Conservation (phyloP, 2,797 vertebrate species). For the Aphelocoma californica region DNA sequence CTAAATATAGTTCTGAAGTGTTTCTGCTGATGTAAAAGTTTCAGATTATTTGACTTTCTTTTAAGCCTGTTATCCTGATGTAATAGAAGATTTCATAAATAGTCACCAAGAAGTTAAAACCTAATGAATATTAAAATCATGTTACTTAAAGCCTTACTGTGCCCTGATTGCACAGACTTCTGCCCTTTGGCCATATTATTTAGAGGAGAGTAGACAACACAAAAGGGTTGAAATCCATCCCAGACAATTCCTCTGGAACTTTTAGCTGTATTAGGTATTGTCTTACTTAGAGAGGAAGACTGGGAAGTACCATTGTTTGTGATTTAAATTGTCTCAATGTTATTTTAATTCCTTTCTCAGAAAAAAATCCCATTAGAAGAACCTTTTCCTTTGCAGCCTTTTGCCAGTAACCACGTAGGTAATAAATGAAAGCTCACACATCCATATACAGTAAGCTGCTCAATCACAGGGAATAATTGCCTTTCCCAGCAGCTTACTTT, state of each 20-base stretch:
- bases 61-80: not conserved
- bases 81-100: constrained; percentile 22
- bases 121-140: constrained; percentile 51
- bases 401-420: not conserved
- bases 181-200: not conserved
- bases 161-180: not conserved
- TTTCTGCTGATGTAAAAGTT: not conserved
- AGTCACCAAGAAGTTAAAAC: constrained; percentile 33
- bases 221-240: not conserved
- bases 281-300: not conserved
- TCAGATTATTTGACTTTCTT: not conserved
- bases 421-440: constrained; percentile 1
- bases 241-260: not conserved
- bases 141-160: constrained; percentile 3
- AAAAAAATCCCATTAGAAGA: not conserved
- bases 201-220: not conserved
- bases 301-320: not conserved
- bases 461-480: constrained; percentile 59
- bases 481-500: constrained; percentile 59
- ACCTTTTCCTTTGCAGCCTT: not conserved
- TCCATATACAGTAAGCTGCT: constrained; percentile 30
- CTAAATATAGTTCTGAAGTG: not conserved
- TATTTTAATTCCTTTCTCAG: not conserved
- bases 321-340: not conserved
- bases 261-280: not conserved